phyloP scores from a whole-genome alignment of 1,140 invertebrate genomes.

The Sinonovacula constricta region DNA sequence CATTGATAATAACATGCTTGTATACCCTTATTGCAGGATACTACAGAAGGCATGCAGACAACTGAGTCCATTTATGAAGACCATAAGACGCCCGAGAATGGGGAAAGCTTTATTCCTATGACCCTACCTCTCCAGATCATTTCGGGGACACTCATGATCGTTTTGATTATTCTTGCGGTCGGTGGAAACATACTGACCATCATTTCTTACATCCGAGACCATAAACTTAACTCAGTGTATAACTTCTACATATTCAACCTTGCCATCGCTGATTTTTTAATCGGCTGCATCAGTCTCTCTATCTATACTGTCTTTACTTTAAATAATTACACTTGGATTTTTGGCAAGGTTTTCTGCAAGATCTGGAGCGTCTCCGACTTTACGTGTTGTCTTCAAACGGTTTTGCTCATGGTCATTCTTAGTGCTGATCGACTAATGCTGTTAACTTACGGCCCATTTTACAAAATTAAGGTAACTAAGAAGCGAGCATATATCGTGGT shows the following conservation, averaged over 20 bases:
- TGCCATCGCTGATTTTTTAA: conserved; percentile 66
- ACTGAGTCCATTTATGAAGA: too few species aligned
- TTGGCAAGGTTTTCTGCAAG: conserved; percentile 65
- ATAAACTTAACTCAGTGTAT: conserved; percentile 62
- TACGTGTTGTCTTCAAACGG: conserved; percentile 59
- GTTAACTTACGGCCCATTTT: conserved; percentile 53
- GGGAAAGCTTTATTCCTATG: conserved; percentile 14
- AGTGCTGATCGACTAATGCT: conserved; percentile 62
- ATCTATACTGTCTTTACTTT: conserved; percentile 62
- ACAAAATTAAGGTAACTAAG: conserved; percentile 46
- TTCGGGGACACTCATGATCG: conserved; percentile 28
- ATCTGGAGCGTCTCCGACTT: conserved; percentile 64
- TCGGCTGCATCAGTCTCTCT: conserved; percentile 66
- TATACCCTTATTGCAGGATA: too few species aligned
- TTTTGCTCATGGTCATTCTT: conserved; percentile 60
- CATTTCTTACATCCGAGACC: conserved; percentile 63
- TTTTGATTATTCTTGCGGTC: conserved; percentile 55
- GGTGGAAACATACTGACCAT: conserved; percentile 67
- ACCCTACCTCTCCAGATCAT: background rate
- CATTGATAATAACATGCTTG: too few species aligned
- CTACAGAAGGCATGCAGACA: too few species aligned
- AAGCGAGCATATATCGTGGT: conserved; percentile 47
- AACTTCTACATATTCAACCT: conserved; percentile 73
- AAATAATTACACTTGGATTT: conserved; percentile 53
- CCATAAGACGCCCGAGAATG: conserved; percentile 50